Evolutionary conservation across 2,888 invertebrate genomes (phyloP).

Genomic region (Antheraea assamensis): DNA sequence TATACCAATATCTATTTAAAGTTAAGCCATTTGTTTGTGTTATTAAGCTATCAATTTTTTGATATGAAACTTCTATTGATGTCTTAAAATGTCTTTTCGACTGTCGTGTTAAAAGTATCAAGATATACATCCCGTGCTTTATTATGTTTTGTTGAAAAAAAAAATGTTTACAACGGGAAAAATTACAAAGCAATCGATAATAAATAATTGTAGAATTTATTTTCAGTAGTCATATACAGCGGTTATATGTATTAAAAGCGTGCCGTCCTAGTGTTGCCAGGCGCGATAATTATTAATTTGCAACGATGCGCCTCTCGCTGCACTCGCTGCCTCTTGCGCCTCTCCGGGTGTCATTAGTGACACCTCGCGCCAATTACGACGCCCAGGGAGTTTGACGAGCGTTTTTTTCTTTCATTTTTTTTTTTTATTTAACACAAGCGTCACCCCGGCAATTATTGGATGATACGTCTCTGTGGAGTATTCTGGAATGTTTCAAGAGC

Average conservation of each 20-base stretch:
- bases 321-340: constrained; percentile 51
- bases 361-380: constrained; percentile 80
- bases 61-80: not conserved
- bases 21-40: not conserved
- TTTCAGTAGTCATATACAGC: constrained; percentile 56
- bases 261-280: constrained; percentile 73
- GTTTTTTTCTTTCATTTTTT: too few species aligned
- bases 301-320: constrained; percentile 53
- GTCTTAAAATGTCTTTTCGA: too few species aligned
- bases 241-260: constrained; percentile 68
- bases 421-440: constrained; percentile 77
- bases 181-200: not conserved
- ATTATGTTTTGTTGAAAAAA: not conserved
- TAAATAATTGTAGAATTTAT: not conserved
- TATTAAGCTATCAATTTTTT: not conserved
- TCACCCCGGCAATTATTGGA: constrained; percentile 77
- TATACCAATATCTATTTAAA: not conserved
- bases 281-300: constrained; percentile 81
- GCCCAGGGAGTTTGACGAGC: constrained; percentile 74
- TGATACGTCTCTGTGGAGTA: constrained; percentile 60
- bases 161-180: not conserved
- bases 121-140: not conserved
- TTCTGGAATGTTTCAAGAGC: constrained; percentile 1
- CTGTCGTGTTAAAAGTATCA: too few species aligned
- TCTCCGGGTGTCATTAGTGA: constrained; percentile 72